Base-by-base conservation (phyloP, 2,888 invertebrate species). In the Acanthoscelides obtectus region DNA sequence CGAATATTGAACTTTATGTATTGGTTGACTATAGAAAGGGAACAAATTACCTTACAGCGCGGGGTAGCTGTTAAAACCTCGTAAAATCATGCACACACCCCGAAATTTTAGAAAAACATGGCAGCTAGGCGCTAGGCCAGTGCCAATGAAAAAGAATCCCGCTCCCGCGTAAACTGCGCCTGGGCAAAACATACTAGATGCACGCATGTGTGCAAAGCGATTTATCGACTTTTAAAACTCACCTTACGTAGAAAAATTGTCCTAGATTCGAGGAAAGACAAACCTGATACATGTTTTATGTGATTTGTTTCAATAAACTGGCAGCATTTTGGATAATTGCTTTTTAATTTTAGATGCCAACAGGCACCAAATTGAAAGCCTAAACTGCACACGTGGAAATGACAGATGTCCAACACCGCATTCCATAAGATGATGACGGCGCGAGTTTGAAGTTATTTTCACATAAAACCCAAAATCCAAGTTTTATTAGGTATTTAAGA, bases 101-200 rank as follows among this genome's bases (percentile, higher is more conserved):
- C 90, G 90, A 89, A 89, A 75, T 17, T 68, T 88, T 89, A 90
- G 89, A 89, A 90, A 91, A 92, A 92, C 92, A 92, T 92, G 92
- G 92, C 92, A 91, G 90, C 83, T 80, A 81, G 83, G 83, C 83
- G 80, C 82, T 80, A 80, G 78, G 83, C 83, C 82, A 82, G 80
- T 82, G 81, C 82, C 83, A 83, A 83, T 83, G 79, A 79, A 78
- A 75, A 75, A 75, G 79, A 45, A 45, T 45, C 45, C 45, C 45
- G 45, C 45, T 80, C 81, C 81, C 81, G 82, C 82, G 81, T 76
- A 80, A 82, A 80, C 76, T 77, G 80, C 80, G 79, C 79, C 74
- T 78, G 80, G 78, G 78, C 79, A 79, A 76, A 75, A 67, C 67
- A 25, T 21, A 27, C 66, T 27, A 65, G 17, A 22, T 65, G 22